Conservation (phyloP, 2,888 invertebrate species). For the Diaphora mendica region DNA sequence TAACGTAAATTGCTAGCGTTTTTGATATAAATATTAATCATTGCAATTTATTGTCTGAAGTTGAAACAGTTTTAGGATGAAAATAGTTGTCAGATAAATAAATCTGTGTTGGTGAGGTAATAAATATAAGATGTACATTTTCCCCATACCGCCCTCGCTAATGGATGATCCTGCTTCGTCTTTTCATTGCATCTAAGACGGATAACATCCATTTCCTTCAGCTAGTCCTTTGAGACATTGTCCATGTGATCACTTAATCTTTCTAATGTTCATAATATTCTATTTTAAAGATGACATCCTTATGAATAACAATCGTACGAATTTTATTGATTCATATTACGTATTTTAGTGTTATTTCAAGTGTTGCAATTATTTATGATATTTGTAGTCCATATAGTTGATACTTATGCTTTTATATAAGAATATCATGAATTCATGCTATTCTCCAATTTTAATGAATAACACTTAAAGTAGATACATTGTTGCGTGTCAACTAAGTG, state of each 20-base stretch:
- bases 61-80: conserved; percentile 21
- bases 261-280: conserved; percentile 33
- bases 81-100: conserved; percentile 28
- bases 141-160: conserved; percentile 57
- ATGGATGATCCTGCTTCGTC: conserved; percentile 60
- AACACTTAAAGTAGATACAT: not conserved
- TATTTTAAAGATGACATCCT: conserved; percentile 38
- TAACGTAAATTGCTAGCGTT: conserved; percentile 10
- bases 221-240: conserved; percentile 23
- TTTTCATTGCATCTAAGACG: conserved; percentile 63
- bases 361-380: conserved; percentile 8
- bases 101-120: conserved; percentile 31
- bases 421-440: not conserved
- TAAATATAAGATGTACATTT: conserved; percentile 54
- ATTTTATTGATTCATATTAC: conserved; percentile 30
- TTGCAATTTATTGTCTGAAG: conserved; percentile 21
- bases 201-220: conserved; percentile 59
- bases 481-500: not conserved
- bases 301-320: conserved; percentile 33
- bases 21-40: conserved; percentile 24
- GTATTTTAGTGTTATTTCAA: conserved; percentile 37
- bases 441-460: not conserved
- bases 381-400: conserved; percentile 1
- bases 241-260: conserved; percentile 23
- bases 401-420: not conserved